phyloP scores from a whole-genome alignment of 2,797 vertebrate species.

The Spinus pinus region DNA sequence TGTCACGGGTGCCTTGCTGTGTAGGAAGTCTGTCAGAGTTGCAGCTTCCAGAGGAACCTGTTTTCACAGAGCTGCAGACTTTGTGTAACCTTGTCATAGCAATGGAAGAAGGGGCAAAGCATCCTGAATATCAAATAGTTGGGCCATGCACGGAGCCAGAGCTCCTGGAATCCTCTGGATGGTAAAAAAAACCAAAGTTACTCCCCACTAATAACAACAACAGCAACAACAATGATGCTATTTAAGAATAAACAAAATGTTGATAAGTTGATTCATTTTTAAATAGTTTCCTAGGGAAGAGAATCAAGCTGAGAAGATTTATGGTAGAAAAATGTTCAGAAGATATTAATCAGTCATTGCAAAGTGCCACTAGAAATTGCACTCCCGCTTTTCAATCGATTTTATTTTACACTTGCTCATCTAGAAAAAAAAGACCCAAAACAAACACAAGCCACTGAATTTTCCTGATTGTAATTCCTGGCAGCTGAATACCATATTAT shows the following conservation, averaged over 20 bases:
- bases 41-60: constrained; percentile 57
- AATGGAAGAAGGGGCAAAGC: not conserved
- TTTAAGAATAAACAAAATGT: constrained; percentile 41
- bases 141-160: not conserved
- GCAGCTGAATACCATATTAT: not conserved
- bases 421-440: not conserved
- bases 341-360: constrained; percentile 2
- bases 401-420: constrained; percentile 4
- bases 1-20: constrained; percentile 68
- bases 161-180: not conserved
- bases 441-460: not conserved
- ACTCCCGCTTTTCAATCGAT: constrained; percentile 3
- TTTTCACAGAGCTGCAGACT: constrained; percentile 49
- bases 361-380: constrained; percentile 20
- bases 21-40: constrained; percentile 61
- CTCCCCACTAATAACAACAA: not conserved
- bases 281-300: constrained; percentile 31
- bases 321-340: constrained; percentile 29
- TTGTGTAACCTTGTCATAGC: constrained; percentile 68
- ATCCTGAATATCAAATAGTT: constrained; percentile 2
- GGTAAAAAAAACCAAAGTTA: not conserved
- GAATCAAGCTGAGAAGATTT: constrained; percentile 1
- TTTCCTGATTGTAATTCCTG: not conserved
- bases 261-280: constrained; percentile 41
- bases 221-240: not conserved